Evolutionary conservation across 2,797 vertebrate genomes (phyloP).

Genomic region (Hippopotamyrus pictus): DNA sequence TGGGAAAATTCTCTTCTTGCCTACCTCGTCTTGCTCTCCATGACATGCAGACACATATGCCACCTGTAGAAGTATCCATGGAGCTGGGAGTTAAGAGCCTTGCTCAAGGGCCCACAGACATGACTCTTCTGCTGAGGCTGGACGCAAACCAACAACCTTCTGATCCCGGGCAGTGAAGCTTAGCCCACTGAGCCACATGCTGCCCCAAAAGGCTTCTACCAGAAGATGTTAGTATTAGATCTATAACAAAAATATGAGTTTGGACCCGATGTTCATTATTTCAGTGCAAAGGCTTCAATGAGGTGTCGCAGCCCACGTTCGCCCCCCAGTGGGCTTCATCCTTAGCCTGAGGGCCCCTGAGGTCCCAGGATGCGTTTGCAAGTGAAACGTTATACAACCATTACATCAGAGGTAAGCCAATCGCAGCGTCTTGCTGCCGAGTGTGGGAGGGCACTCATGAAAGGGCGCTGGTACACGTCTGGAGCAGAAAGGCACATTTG

Average conservation of each 20-base stretch:
- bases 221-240: not conserved
- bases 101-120: not conserved
- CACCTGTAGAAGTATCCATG: not conserved
- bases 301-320: not conserved
- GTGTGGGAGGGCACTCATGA: not conserved
- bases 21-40: not conserved
- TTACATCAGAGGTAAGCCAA: not conserved
- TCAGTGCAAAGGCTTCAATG: not conserved
- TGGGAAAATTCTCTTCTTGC: not conserved
- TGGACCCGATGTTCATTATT: not conserved
- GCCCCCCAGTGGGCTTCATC: not conserved
- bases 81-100: not conserved
- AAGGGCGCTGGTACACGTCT: not conserved
- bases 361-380: not conserved
- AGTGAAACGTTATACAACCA: not conserved
- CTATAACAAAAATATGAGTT: not conserved
- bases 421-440: not conserved
- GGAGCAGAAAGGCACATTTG: not conserved
- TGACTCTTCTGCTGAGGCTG: not conserved
- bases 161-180: not conserved
- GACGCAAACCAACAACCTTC: not conserved
- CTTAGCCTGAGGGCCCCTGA: not conserved
- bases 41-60: not conserved
- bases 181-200: not conserved
- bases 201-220: not conserved